These are phyloP conservation scores for Odontomyia ornata DNA, from an alignment of 2,888 invertebrate species.

Conservation along the genomic window DNA sequence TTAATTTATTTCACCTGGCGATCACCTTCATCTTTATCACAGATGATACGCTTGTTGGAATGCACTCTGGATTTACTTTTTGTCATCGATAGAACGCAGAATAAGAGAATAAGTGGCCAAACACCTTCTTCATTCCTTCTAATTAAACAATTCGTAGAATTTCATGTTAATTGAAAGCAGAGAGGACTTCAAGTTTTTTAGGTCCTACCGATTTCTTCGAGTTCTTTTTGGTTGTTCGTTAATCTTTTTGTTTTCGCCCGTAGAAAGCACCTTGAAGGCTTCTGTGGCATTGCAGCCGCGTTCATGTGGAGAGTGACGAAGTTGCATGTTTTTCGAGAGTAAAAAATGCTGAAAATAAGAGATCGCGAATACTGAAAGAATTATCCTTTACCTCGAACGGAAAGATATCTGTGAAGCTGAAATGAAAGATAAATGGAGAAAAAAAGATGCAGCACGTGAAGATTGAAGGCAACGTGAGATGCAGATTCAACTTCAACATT, in stretches of 20 bases:
- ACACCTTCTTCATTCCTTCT: slow-evolving; percentile 56
- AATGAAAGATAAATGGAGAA: slow-evolving; percentile 13
- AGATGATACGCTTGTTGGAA: slow-evolving; percentile 29
- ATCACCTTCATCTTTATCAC: slow-evolving; percentile 37
- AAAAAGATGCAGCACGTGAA: slow-evolving; percentile 43
- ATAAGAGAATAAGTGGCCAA: slow-evolving; percentile 42
- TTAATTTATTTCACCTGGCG: slow-evolving; percentile 42
- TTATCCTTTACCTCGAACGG: slow-evolving; percentile 24
- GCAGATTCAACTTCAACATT: slow-evolving; percentile 44
- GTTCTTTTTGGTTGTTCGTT: slow-evolving; percentile 13
- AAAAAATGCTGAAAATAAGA: slow-evolving; percentile 25
- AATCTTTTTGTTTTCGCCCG: background rate
- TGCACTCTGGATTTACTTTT: slow-evolving; percentile 28
- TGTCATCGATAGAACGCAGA: slow-evolving; percentile 42
- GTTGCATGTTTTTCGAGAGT: slow-evolving; percentile 40
- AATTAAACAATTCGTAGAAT: slow-evolving; percentile 66
- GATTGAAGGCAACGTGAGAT: slow-evolving; percentile 41
- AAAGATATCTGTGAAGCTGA: slow-evolving; percentile 25
- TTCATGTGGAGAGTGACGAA: slow-evolving; percentile 37
- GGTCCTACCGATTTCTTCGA: slow-evolving; percentile 14
- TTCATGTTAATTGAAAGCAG: slow-evolving; percentile 65
- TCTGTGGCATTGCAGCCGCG: slow-evolving; percentile 4
- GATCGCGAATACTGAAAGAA: slow-evolving; percentile 20
- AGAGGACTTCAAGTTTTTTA: slow-evolving; percentile 53
- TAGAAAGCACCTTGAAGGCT: slow-evolving; percentile 34